Evolutionary conservation across 30 jellyfish, hydroid and myxozoan species (phyloP), one percentile per base, ranked within the genome.

Genomic region (Rhopilema esculentum): DNA sequence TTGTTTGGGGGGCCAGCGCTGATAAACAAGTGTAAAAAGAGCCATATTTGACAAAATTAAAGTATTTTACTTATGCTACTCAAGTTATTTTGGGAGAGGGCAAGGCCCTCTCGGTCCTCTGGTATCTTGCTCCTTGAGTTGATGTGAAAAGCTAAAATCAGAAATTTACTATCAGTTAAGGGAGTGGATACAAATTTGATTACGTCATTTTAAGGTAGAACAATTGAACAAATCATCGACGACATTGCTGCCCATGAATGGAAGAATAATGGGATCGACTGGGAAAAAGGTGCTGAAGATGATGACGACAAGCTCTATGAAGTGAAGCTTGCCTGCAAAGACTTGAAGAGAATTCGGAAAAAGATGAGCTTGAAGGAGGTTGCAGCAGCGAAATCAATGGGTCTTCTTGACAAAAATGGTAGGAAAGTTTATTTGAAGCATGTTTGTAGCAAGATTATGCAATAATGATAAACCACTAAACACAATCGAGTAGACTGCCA

Each of bases 381-480:
- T 9, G 31, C 29, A 26, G 49, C 65, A 20, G 90, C 90, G 15
- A 80, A 80, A 40, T 80, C 90, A 63, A 66, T 80, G 90, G 90
- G 90, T 15, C 90, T 80, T 15, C 90, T 80, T 23, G 90, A 80
- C 50, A 65, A 33, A 33, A 80, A 80, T 16, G 90, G 90, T 80
- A 49, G 49, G 82, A 31, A 19, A 8, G 0, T 20, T 23, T 26
- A 1, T 64, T 64, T 40, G 6, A 12, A 6, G n/a, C n/a, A 53
- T 53, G 18, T 53, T 21, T 53, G 0, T 53, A 16, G 68, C 68
- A 21, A 0, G 68, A 0, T 16, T 16, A n/a, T n/a, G n/a, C n/a
- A n/a, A n/a, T n/a, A n/a, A n/a, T n/a, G n/a, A n/a, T n/a, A n/a
- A n/a, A n/a, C n/a, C n/a, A n/a, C n/a, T n/a, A n/a, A n/a, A n/a